Evolutionary conservation across 2,113 vertebrate genomes (phyloP).

Genomic region (Microtus pennsylvanicus): DNA sequence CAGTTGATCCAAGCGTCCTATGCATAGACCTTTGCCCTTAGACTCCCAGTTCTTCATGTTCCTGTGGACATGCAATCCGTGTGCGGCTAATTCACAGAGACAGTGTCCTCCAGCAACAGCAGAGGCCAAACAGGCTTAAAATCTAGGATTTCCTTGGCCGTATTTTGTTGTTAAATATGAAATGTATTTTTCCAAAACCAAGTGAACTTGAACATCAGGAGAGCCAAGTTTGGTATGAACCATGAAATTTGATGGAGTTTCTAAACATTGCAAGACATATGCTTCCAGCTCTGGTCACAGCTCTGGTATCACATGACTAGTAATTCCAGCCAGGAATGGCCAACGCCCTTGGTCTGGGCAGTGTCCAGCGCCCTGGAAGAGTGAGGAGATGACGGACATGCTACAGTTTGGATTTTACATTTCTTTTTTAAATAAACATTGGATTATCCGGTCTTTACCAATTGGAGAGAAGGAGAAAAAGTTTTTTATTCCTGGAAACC

Average conservation of each 20-base stretch:
- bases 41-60: constrained; percentile 39
- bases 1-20: background rate
- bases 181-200: constrained; percentile 75
- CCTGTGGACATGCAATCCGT: constrained; percentile 50
- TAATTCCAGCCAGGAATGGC: constrained; percentile 51
- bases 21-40: background rate
- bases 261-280: constrained; percentile 59
- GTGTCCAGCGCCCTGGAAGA: constrained; percentile 26
- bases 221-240: constrained; percentile 66
- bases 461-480: background rate
- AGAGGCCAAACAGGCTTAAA: constrained; percentile 48
- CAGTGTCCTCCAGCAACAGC: constrained; percentile 13
- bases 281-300: constrained; percentile 67
- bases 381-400: background rate
- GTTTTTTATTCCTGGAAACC: constrained; percentile 34
- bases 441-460: constrained; percentile 26
- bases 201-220: constrained; percentile 75
- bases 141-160: constrained; percentile 27
- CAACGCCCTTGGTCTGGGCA: constrained; percentile 22
- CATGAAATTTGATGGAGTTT: constrained; percentile 75
- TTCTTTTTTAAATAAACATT: constrained; percentile 37
- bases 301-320: constrained; percentile 64
- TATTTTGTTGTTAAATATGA: constrained; percentile 66
- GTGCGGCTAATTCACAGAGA: constrained; percentile 30
- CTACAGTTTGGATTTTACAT: constrained; percentile 1